These are phyloP conservation scores for Huso huso DNA, from an alignment of 2,797 vertebrate genomes.

Conservation along the genomic window DNA sequence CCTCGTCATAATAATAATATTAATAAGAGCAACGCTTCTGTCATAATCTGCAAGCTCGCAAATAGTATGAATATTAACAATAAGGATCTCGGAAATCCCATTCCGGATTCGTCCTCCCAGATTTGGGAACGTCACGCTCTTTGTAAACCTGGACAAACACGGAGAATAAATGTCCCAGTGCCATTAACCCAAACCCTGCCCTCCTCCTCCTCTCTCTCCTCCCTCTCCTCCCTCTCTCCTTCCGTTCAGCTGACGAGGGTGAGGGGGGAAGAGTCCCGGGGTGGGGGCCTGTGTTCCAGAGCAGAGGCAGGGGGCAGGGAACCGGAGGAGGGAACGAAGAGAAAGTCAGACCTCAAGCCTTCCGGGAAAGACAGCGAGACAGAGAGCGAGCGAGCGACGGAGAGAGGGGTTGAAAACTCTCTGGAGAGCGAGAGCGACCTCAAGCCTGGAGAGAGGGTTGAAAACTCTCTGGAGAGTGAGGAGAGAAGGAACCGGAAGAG, in stretches of 20 bases:
- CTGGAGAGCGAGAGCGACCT: constrained; percentile 31
- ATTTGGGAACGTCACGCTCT: no score
- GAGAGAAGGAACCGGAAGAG: constrained; percentile 9
- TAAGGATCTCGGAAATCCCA: no score
- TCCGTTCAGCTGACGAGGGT: not conserved
- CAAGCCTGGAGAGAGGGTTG: constrained; percentile 30
- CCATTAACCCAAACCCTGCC: no score
- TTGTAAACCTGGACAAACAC: no score
- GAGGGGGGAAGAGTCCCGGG: constrained; percentile 3
- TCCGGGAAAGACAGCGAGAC: constrained; percentile 31
- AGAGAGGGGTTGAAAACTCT: constrained; percentile 27
- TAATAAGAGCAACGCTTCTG: no score
- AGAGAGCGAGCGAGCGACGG: constrained; percentile 13
- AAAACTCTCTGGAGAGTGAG: constrained; percentile 25
- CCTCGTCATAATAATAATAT: no score
- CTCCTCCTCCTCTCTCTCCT: not conserved
- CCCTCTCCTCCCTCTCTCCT: not conserved
- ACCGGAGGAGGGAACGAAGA: constrained; percentile 7
- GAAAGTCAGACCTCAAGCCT: constrained; percentile 8
- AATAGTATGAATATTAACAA: no score
- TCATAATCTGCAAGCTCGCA: no score
- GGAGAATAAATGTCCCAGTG: not conserved
- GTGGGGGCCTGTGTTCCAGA: no score
- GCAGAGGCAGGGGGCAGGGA: no score
- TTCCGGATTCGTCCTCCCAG: no score